These are phyloP conservation scores for Eilema caniola DNA, from an alignment of 2,888 invertebrate genomes.

Conservation along the genomic window DNA sequence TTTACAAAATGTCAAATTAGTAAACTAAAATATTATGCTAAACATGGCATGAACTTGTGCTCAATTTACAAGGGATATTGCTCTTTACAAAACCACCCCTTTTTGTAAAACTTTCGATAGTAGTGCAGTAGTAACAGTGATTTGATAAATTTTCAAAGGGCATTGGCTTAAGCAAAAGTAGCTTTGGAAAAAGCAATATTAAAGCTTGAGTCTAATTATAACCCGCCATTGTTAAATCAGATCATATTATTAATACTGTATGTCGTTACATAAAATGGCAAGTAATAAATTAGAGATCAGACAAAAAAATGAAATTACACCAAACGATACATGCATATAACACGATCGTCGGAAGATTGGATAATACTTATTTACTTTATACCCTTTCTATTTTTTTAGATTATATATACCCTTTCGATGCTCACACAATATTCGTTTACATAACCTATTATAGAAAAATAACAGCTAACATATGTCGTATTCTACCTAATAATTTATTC, in stretches of 20 bases:
- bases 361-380: slow-evolving; percentile 27
- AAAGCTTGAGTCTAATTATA: slow-evolving; percentile 37
- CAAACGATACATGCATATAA: slow-evolving; percentile 28
- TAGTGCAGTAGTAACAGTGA: slow-evolving; percentile 23
- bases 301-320: slow-evolving; percentile 18
- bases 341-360: slow-evolving; percentile 28
- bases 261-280: slow-evolving; percentile 36
- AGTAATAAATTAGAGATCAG: slow-evolving; percentile 28
- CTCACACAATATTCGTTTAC: slow-evolving; percentile 5
- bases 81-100: slow-evolving; percentile 27
- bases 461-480: slow-evolving; percentile 47
- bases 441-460: slow-evolving; percentile 44
- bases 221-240: slow-evolving; percentile 34
- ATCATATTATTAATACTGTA: slow-evolving; percentile 18
- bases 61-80: slow-evolving; percentile 34
- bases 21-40: slow-evolving; percentile 56
- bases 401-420: neutral
- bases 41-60: slow-evolving; percentile 67
- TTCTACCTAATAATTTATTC: slow-evolving; percentile 45
- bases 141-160: neutral
- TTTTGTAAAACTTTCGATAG: slow-evolving; percentile 1
- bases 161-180: slow-evolving; percentile 19
- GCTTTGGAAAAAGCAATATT: slow-evolving; percentile 28
- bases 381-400: neutral
- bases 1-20: slow-evolving; percentile 43